Percentiles rank a stretch among this genome's conserved stretches.
phyloP scores from a whole-genome alignment of 2,113 vertebrate genomes.

The Conger conger region DNA sequence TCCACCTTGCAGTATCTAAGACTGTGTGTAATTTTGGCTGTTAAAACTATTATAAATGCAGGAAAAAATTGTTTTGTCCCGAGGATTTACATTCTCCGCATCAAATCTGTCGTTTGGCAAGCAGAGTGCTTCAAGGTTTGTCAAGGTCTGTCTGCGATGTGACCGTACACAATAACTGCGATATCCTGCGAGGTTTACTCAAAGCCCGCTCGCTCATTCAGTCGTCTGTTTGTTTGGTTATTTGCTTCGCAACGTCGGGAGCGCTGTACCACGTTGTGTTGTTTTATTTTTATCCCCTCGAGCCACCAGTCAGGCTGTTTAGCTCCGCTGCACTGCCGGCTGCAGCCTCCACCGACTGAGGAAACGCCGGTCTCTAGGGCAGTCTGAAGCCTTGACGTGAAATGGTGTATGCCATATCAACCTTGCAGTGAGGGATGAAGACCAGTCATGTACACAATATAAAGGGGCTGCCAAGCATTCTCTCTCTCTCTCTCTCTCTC shows the following conservation, averaged over 20 bases:
- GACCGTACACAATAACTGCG: neutral
- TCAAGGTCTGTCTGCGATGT: neutral
- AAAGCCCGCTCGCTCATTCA: neutral
- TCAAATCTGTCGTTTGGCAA: neutral
- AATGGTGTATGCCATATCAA: constrained; percentile 10
- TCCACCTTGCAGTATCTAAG: neutral
- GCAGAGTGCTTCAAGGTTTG: neutral
- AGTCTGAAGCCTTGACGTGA: constrained; percentile 15
- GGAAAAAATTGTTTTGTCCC: neutral
- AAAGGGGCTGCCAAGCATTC: neutral
- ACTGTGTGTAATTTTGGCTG: neutral
- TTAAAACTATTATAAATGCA: neutral
- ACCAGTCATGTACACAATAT: neutral
- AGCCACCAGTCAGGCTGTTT: neutral
- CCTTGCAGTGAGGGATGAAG: neutral
- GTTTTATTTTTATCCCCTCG: neutral
- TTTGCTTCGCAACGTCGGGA: neutral
- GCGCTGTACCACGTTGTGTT: neutral
- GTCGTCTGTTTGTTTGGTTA: neutral
- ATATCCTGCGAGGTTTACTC: neutral
- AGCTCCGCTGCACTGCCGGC: neutral
- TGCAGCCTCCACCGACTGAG: neutral
- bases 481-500: neutral
- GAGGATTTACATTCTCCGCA: neutral
- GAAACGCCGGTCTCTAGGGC: neutral